A percentile compares a stretch with the other conserved stretches of the same genome.
These are phyloP conservation scores for Oncorhynchus clarkii DNA, from an alignment of 2,113 vertebrate species.

Conservation along the genomic window DNA sequence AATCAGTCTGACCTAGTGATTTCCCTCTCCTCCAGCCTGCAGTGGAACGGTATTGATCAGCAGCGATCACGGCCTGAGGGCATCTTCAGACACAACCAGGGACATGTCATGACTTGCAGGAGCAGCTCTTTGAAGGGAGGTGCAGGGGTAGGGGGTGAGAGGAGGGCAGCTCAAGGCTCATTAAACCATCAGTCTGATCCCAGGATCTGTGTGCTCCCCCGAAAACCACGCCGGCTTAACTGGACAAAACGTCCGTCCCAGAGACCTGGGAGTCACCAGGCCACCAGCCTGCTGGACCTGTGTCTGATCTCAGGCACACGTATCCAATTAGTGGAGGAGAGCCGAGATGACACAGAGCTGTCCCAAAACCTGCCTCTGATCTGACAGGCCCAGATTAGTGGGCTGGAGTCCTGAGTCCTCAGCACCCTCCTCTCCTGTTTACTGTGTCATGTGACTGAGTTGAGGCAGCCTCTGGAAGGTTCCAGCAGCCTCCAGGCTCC, in stretches of 20 bases:
- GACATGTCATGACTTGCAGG: background rate
- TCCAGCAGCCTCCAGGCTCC: slow-evolving; percentile 5
- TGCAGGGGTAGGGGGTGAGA: background rate
- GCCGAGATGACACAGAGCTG: slow-evolving; percentile 30
- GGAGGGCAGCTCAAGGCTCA: slow-evolving; percentile 25
- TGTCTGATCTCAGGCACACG: slow-evolving; percentile 34
- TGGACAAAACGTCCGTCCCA: slow-evolving; percentile 45
- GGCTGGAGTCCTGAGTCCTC: background rate
- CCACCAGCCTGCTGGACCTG: slow-evolving; percentile 36
- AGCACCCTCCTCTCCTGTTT: slow-evolving; percentile 1
- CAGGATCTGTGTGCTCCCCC: slow-evolving; percentile 20
- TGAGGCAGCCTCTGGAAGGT: background rate
- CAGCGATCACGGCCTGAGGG: slow-evolving; percentile 74
- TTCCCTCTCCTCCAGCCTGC: slow-evolving; percentile 69
- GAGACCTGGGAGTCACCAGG: slow-evolving; percentile 15
- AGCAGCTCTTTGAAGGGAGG: background rate
- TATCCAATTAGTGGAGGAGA: slow-evolving; percentile 67
- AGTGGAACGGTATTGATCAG: slow-evolving; percentile 75
- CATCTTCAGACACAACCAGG: slow-evolving; percentile 58
- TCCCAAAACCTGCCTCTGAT: slow-evolving; percentile 28
- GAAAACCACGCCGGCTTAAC: slow-evolving; percentile 26
- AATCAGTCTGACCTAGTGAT: slow-evolving; percentile 72
- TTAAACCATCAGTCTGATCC: slow-evolving; percentile 40
- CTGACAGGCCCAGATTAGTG: slow-evolving; percentile 20
- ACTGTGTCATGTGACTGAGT: background rate